phyloP scores from a whole-genome alignment of 2,797 vertebrate genomes.

The Neoniphon sammara region DNA sequence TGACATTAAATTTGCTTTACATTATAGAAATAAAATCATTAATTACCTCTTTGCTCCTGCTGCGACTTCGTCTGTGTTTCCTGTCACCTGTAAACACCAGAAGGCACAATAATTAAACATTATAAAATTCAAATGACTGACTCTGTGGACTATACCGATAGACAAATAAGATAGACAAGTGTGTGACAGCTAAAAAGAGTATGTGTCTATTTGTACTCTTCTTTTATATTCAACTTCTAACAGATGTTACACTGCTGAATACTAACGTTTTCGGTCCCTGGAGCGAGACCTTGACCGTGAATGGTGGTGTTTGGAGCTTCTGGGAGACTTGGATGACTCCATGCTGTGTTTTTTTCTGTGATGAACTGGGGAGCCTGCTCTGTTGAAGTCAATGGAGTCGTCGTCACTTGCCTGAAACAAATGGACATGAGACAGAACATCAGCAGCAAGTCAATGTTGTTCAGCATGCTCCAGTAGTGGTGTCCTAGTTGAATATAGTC shows the following conservation, averaged over 20 bases:
- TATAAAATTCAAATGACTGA: not conserved
- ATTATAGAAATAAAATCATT: slow-evolving; percentile 82
- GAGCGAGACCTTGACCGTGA: slow-evolving; percentile 93
- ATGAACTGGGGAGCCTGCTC: slow-evolving; percentile 85
- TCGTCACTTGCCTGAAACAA: slow-evolving; percentile 88
- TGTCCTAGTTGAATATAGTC: not conserved
- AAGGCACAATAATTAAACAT: not conserved
- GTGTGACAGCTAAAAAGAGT: too few relatives aligned
- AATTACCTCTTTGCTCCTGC: slow-evolving; percentile 99
- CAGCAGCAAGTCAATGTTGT: not conserved
- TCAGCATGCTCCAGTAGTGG: not conserved
- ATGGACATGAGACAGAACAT: not conserved
- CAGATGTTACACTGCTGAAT: slow-evolving; percentile 5
- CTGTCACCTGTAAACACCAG: slow-evolving; percentile 85
- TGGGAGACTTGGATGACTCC: slow-evolving; percentile 90
- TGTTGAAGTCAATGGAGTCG: slow-evolving; percentile 85
- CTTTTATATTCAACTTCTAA: too few relatives aligned
- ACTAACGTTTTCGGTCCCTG: slow-evolving; percentile 89
- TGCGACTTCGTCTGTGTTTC: slow-evolving; percentile 93
- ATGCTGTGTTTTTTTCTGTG: slow-evolving; percentile 88
- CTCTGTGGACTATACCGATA: too few relatives aligned
- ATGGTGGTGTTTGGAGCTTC: slow-evolving; percentile 91
- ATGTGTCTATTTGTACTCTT: too few relatives aligned
- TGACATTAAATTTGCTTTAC: slow-evolving; percentile 67
- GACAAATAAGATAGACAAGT: too few relatives aligned